Evolutionary conservation across 2,113 vertebrate genomes (phyloP).

Genomic region (Hemiprocne comata): DNA sequence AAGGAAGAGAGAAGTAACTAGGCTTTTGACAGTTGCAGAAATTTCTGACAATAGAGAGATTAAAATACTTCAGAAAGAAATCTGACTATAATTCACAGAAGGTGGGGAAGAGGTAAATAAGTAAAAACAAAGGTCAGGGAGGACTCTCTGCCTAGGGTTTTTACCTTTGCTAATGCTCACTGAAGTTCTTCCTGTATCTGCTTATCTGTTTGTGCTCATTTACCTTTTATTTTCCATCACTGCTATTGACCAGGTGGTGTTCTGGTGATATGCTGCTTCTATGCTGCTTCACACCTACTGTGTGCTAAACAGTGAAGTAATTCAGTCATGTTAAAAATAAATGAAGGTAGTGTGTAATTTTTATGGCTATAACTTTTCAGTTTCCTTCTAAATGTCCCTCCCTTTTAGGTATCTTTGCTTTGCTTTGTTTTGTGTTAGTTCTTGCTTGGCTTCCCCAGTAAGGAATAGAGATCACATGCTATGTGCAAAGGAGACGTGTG

Average conservation of each 20-base stretch:
- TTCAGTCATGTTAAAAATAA: not conserved
- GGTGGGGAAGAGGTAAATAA: not conserved
- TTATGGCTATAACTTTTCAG: not conserved
- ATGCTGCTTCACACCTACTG: not conserved
- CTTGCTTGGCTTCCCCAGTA: not conserved
- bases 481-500: not conserved
- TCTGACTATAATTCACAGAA: not conserved
- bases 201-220: not conserved
- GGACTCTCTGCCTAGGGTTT: not conserved
- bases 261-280: not conserved
- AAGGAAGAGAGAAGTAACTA: not conserved
- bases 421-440: not conserved
- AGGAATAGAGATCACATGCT: not conserved
- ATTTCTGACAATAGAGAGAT: not conserved
- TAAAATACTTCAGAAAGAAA: not conserved
- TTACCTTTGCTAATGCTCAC: not conserved
- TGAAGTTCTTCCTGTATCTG: not conserved
- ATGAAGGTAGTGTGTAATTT: not conserved
- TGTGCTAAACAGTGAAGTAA: not conserved
- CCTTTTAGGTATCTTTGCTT: not conserved
- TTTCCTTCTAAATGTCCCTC: not conserved
- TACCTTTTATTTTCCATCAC: not conserved
- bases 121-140: not conserved
- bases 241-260: not conserved
- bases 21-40: not conserved